A percentile compares a stretch with the other conserved stretches of the same genome.
phyloP scores from a whole-genome alignment of 2,113 vertebrate species.

The Bubo blakistoni region DNA sequence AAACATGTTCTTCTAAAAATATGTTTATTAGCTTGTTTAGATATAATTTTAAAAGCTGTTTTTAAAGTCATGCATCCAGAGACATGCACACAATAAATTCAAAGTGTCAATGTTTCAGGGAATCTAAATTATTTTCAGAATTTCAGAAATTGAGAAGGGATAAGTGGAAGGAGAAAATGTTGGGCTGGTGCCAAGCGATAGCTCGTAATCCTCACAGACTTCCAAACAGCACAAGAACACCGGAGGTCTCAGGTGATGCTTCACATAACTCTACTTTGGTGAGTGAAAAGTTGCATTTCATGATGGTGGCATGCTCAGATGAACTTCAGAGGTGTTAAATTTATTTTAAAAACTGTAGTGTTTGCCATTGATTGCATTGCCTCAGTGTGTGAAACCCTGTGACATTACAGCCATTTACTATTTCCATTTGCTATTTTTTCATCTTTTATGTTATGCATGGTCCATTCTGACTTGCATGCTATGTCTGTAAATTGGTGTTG shows the following conservation, averaged over 20 bases:
- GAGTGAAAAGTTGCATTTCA: conserved; percentile 71
- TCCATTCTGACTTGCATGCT: conserved; percentile 23
- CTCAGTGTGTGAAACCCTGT: background rate
- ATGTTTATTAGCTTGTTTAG: background rate
- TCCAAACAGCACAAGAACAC: conserved; percentile 77
- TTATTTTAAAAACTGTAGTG: background rate
- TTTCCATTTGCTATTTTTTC: background rate
- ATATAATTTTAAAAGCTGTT: conserved; percentile 10
- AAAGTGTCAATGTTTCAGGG: conserved; percentile 75
- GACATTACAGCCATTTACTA: background rate
- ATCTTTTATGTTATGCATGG: background rate
- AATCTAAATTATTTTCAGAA: conserved; percentile 84
- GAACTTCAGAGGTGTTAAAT: background rate
- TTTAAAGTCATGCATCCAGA: conserved; percentile 60
- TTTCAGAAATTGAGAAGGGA: conserved; percentile 81
- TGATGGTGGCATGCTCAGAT: conserved; percentile 21
- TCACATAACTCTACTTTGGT: conserved; percentile 72
- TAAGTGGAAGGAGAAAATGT: conserved; percentile 83
- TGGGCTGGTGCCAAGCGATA: conserved; percentile 84
- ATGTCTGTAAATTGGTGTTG: background rate
- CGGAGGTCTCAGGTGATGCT: conserved; percentile 73
- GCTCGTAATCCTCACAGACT: conserved; percentile 80
- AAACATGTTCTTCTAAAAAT: background rate
- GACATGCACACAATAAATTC: conserved; percentile 18
- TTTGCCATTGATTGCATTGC: background rate